Evolutionary conservation across 2,888 invertebrate species (phyloP).

Genomic region (Sialis lutaria): DNA sequence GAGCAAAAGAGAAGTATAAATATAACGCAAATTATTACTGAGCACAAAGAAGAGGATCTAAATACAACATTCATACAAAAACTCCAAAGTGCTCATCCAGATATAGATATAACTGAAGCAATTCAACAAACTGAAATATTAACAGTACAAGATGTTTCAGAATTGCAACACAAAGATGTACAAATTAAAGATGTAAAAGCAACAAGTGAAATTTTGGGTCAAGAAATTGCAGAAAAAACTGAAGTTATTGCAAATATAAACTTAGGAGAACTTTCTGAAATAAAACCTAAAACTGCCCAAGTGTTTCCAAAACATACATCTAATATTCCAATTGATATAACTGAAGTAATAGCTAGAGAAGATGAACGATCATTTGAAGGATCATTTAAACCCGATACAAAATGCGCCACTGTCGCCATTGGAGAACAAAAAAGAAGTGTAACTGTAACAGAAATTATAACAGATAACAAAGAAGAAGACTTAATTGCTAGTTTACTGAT

Average conservation of each 20-base stretch:
- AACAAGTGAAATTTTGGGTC: slow-evolving; percentile 6
- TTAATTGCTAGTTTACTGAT: slow-evolving; percentile 12
- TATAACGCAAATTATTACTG: slow-evolving; percentile 30
- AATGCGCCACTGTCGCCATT: slow-evolving; percentile 14
- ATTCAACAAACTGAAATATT: slow-evolving; percentile 22
- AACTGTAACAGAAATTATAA: slow-evolving; percentile 14
- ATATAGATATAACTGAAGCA: slow-evolving; percentile 21
- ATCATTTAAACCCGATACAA: slow-evolving; percentile 10
- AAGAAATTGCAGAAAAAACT: slow-evolving; percentile 23
- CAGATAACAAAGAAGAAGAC: slow-evolving; percentile 14
- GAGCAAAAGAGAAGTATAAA: slow-evolving; percentile 23
- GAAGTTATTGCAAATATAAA: slow-evolving; percentile 14
- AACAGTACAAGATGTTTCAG: slow-evolving; percentile 10
- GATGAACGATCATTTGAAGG: slow-evolving; percentile 19
- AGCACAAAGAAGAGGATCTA: slow-evolving; percentile 28
- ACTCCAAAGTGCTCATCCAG: slow-evolving; percentile 19
- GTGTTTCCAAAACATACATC: slow-evolving; percentile 19
- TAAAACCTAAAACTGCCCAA: slow-evolving; percentile 7
- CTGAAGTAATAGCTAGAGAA: slow-evolving; percentile 30
- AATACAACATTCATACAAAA: slow-evolving; percentile 19
- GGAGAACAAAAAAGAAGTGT: slow-evolving; percentile 16
- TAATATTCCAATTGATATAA: slow-evolving; percentile 28
- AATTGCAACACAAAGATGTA: slow-evolving; percentile 7
- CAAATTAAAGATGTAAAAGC: slow-evolving; percentile 11
- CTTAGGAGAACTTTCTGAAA: slow-evolving; percentile 13